phyloP scores from a whole-genome alignment of 2,888 invertebrate genomes.

The Eupithecia tripunctaria region DNA sequence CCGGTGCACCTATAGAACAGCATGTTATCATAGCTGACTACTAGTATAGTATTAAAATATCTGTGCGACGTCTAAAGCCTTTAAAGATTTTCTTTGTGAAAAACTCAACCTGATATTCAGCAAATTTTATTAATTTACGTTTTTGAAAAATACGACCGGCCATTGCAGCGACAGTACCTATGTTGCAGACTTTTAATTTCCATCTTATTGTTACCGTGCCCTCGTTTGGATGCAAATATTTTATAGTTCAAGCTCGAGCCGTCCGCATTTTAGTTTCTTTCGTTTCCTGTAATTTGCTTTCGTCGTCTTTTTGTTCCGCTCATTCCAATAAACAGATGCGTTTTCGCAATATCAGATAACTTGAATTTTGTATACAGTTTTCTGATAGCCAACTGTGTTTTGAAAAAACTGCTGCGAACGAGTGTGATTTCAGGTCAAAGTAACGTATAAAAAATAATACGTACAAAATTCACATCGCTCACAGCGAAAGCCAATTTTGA shows the following conservation, averaged over 20 bases:
- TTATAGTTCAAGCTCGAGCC: constrained; percentile 70
- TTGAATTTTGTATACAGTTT: neutral
- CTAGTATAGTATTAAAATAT: too few species aligned
- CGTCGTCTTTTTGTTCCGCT: constrained; percentile 61
- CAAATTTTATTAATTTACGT: neutral
- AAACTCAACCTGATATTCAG: neutral
- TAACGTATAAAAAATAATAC: neutral
- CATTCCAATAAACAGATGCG: constrained; percentile 64
- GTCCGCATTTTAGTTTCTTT: constrained; percentile 72
- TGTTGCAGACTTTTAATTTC: constrained; percentile 70
- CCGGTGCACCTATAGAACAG: too few species aligned
- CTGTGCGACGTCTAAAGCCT: too few species aligned
- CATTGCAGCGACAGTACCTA: constrained; percentile 65
- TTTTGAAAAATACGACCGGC: constrained; percentile 52
- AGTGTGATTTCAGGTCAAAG: neutral
- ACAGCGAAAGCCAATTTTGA: neutral
- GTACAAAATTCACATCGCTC: too few species aligned
- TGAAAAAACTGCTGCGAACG: neutral
- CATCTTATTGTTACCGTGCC: constrained; percentile 74
- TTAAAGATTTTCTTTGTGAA: too few species aligned
- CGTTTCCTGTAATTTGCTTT: constrained; percentile 74
- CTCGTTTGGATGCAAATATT: constrained; percentile 81
- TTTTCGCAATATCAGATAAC: neutral
- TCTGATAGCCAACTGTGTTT: neutral
- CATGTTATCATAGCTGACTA: too few species aligned